These are phyloP conservation scores for Stenolophus ochropezus DNA, from an alignment of 2,888 invertebrate species.

Conservation along the genomic window DNA sequence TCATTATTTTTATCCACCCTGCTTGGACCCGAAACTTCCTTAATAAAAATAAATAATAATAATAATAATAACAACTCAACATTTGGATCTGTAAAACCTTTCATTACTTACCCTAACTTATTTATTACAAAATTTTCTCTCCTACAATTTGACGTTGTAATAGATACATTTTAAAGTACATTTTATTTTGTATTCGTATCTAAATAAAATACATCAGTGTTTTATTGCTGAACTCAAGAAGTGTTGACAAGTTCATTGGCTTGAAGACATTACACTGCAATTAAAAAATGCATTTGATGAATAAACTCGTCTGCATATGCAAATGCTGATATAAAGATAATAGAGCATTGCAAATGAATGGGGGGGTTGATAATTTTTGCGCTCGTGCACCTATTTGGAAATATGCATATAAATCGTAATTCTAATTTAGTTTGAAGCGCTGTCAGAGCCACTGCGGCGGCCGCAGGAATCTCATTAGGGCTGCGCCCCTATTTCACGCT, in stretches of 20 bases:
- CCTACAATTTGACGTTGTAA: too few relatives aligned
- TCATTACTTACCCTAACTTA: too few relatives aligned
- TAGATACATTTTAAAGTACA: too few relatives aligned
- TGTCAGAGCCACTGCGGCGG: neutral
- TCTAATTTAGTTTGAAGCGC: constrained; percentile 2
- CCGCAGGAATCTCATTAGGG: constrained; percentile 13
- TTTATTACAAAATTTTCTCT: too few relatives aligned
- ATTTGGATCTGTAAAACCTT: too few relatives aligned
- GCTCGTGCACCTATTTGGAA: neutral
- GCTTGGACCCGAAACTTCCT: too few relatives aligned
- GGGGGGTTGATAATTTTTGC: neutral
- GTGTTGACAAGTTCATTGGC: neutral
- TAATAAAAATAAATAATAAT: too few relatives aligned
- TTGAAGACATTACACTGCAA: neutral
- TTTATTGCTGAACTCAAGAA: too few relatives aligned
- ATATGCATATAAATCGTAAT: constrained; percentile 16
- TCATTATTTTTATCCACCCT: too few relatives aligned
- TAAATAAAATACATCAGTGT: too few relatives aligned
- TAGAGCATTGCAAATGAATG: neutral
- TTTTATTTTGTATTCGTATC: too few relatives aligned
- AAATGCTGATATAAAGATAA: neutral
- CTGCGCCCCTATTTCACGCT: constrained; percentile 2
- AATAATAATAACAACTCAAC: too few relatives aligned
- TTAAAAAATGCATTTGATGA: neutral
- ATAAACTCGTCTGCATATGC: neutral